Evolutionary conservation across 2,888 invertebrate species (phyloP).

Genomic region (Eurois occulta): DNA sequence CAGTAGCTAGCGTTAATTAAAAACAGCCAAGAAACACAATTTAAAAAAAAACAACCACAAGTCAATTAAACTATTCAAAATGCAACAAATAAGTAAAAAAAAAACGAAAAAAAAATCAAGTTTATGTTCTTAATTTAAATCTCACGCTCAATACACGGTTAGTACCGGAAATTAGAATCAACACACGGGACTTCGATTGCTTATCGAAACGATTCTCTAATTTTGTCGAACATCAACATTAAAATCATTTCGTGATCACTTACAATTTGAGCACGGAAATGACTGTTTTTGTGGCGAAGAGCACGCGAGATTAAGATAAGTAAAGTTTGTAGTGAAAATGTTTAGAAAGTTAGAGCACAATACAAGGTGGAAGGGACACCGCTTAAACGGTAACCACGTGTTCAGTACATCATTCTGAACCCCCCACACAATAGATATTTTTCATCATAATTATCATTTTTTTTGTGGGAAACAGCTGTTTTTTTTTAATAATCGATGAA

Average conservation of each 20-base stretch:
- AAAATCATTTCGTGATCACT: constrained; percentile 26
- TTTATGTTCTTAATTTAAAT: constrained; percentile 42
- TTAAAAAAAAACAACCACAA: not conserved
- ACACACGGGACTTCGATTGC: constrained; percentile 26
- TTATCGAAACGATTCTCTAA: constrained; percentile 33
- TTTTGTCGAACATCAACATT: constrained; percentile 15
- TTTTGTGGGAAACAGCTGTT: no score
- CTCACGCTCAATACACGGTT: constrained; percentile 37
- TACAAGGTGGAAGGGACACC: not conserved
- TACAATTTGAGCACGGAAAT: constrained; percentile 46
- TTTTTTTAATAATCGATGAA: no score
- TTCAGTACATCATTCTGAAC: no score
- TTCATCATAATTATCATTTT: no score
- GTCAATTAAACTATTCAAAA: constrained; percentile 9
- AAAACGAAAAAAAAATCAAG: constrained; percentile 12
- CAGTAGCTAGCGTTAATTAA: not conserved
- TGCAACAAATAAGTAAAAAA: not conserved
- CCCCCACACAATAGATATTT: no score
- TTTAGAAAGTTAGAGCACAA: constrained; percentile 1
- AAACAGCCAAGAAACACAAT: not conserved
- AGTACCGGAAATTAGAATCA: constrained; percentile 53
- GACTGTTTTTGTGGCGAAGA: constrained; percentile 1
- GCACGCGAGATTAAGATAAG: not conserved
- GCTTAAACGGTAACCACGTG: no score
- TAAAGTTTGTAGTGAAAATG: not conserved